Conservation (phyloP, 2,888 invertebrate genomes). For the Agrotis puta region DNA sequence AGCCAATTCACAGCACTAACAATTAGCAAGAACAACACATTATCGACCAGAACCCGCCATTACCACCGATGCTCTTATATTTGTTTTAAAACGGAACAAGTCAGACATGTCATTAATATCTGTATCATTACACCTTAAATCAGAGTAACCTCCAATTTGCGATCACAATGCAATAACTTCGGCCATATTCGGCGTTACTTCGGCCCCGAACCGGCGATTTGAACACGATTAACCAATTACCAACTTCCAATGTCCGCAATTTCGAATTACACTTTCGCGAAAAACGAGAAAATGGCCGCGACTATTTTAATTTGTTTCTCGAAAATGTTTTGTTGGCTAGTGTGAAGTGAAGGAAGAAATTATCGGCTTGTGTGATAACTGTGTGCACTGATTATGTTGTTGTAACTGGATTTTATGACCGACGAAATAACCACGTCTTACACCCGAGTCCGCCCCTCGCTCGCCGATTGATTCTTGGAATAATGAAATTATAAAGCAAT, state of each 20-base stretch:
- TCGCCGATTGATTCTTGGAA: conserved; percentile 83
- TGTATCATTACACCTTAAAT: conserved; percentile 54
- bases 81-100: conserved; percentile 59
- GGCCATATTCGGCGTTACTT: conserved; percentile 63
- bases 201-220: conserved; percentile 67
- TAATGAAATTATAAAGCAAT: conserved; percentile 79
- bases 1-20: conserved; percentile 23
- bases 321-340: conserved; percentile 66
- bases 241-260: conserved; percentile 63
- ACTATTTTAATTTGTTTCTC: conserved; percentile 64
- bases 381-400: conserved; percentile 73
- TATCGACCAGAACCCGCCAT: conserved; percentile 44
- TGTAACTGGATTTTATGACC: conserved; percentile 79
- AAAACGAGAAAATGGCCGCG: conserved; percentile 60
- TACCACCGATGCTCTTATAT: conserved; percentile 50
- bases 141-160: conserved; percentile 45
- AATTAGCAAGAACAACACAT: conserved; percentile 41
- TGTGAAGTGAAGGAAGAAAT: conserved; percentile 80
- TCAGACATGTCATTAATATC: conserved; percentile 43
- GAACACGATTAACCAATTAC: conserved; percentile 77
- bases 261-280: conserved; percentile 69
- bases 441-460: conserved; percentile 74
- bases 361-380: conserved; percentile 70
- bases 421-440: conserved; percentile 74
- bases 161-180: conserved; percentile 66